Evolutionary conservation across 2,888 invertebrate genomes (phyloP).

Genomic region (Drosophila stalkeri): DNA sequence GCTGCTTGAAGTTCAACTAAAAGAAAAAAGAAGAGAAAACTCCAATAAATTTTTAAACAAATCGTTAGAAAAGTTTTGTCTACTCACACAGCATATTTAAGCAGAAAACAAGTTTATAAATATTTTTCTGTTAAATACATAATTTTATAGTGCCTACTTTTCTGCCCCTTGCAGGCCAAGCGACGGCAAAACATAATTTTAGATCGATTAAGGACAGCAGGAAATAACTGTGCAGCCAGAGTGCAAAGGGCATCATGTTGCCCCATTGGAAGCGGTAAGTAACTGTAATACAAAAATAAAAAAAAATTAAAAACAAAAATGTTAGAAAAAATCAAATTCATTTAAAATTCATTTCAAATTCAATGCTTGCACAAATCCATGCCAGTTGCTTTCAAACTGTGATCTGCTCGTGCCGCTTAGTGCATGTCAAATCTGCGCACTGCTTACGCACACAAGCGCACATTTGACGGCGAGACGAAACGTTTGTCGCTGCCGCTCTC

Average conservation of each 20-base stretch:
- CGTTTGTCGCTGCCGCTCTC: slow-evolving; percentile 22
- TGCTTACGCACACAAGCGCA: background rate
- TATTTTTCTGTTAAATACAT: slow-evolving; percentile 9
- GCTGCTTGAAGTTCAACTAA: slow-evolving; percentile 1
- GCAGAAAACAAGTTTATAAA: background rate
- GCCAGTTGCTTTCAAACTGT: slow-evolving; percentile 5
- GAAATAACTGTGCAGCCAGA: slow-evolving; percentile 67
- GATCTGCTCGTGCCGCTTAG: slow-evolving; percentile 9
- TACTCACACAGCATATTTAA: background rate
- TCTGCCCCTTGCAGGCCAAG: slow-evolving; percentile 68
- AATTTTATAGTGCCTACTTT: slow-evolving; percentile 66
- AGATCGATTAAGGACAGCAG: slow-evolving; percentile 68
- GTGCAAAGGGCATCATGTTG: slow-evolving; percentile 84
- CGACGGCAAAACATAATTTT: slow-evolving; percentile 72
- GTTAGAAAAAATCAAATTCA: background rate
- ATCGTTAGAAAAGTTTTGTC: background rate
- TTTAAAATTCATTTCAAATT: background rate
- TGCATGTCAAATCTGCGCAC: slow-evolving; percentile 31
- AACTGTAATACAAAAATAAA: background rate
- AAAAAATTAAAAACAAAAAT: background rate
- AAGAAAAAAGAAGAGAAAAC: slow-evolving; percentile 6
- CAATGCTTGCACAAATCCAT: background rate
- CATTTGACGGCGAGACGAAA: background rate
- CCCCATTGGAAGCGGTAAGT: slow-evolving; percentile 85
- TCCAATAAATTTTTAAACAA: background rate